A percentile compares a stretch with the other conserved stretches of the same genome.
Conservation (phyloP, 2,888 invertebrate genomes). For the Idaea dimidiata region DNA sequence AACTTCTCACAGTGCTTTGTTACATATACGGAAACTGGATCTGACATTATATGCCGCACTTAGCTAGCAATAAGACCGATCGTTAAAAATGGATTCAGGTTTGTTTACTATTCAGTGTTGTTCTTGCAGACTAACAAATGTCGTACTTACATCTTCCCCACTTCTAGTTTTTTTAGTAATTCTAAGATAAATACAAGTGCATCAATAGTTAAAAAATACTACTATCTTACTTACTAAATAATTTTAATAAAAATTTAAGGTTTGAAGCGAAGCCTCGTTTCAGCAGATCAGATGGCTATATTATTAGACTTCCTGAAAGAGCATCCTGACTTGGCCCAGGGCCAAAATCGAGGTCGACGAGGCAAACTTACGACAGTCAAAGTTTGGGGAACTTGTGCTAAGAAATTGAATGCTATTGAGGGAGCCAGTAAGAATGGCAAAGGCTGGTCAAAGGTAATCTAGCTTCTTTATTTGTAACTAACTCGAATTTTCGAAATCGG, state of each 20-base stretch:
- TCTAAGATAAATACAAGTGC: no score
- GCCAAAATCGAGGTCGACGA: slow-evolving; percentile 45
- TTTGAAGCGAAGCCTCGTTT: slow-evolving; percentile 45
- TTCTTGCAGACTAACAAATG: no score
- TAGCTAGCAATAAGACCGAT: no score
- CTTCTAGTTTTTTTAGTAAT: no score
- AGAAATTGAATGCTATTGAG: slow-evolving; percentile 43
- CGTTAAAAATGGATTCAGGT: not conserved
- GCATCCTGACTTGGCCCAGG: slow-evolving; percentile 52
- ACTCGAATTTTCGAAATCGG: no score
- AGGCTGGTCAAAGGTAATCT: slow-evolving; percentile 63
- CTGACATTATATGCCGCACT: no score
- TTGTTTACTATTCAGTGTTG: not conserved
- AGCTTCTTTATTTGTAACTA: not conserved
- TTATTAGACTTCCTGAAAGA: slow-evolving; percentile 52
- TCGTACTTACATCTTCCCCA: no score
- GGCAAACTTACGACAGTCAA: slow-evolving; percentile 51
- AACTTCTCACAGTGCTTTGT: no score
- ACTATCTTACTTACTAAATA: not conserved
- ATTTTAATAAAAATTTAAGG: slow-evolving; percentile 27
- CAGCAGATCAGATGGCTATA: slow-evolving; percentile 44
- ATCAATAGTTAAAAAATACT: no score
- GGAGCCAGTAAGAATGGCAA: slow-evolving; percentile 55
- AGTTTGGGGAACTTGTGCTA: slow-evolving; percentile 55
- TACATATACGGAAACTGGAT: no score